These are phyloP conservation scores for Eidolon helvum DNA, from an alignment of 2,113 vertebrate genomes.

Conservation along the genomic window DNA sequence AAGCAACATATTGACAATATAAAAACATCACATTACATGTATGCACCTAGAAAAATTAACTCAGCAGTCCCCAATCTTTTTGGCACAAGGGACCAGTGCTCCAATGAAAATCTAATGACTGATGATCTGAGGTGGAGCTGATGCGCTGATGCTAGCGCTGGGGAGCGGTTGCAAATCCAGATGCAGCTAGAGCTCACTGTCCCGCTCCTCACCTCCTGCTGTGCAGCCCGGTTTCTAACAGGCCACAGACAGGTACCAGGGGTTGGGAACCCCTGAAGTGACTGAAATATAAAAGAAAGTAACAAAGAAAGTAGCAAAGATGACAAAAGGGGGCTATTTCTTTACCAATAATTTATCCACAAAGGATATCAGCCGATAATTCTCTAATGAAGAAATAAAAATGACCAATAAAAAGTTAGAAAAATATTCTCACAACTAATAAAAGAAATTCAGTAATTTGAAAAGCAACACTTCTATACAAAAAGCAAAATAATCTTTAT, in stretches of 20 bases:
- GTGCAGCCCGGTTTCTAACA: too few species aligned
- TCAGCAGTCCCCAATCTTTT: too few species aligned
- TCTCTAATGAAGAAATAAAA: not conserved
- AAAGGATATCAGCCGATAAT: not conserved
- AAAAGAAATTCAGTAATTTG: conserved; percentile 2
- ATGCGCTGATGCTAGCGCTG: too few species aligned
- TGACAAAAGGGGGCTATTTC: not conserved
- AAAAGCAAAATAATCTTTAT: not conserved
- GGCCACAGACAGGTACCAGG: too few species aligned
- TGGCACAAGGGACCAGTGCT: too few species aligned
- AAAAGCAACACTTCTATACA: not conserved
- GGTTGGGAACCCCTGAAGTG: too few species aligned
- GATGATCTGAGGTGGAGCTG: too few species aligned
- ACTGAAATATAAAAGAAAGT: not conserved
- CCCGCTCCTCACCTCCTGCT: too few species aligned
- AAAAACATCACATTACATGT: not conserved
- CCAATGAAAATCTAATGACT: too few species aligned
- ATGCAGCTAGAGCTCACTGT: too few species aligned
- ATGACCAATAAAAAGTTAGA: not conserved
- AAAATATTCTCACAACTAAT: not conserved
- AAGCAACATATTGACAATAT: not conserved
- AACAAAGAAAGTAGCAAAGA: not conserved
- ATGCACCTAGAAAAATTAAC: not conserved
- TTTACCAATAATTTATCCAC: not conserved
- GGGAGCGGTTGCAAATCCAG: too few species aligned